Base-by-base conservation (phyloP, 1,140 invertebrate genomes). In the Heliconius hewitsoni region DNA sequence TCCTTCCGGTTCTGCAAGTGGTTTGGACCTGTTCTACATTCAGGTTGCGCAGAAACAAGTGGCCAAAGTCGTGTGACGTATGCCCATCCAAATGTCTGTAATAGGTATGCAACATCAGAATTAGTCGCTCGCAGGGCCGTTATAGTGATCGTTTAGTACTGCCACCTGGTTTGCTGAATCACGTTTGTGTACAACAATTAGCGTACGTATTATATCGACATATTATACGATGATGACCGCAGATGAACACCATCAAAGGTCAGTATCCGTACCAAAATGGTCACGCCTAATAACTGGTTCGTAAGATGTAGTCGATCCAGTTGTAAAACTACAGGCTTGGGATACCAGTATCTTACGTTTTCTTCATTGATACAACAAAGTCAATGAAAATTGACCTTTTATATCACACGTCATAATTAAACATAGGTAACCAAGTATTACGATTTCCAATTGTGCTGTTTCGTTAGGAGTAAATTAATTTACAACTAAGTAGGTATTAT, bases 231-330 rank as follows among this genome's bases (percentile, higher is more conserved):
- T 83, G 86, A 90, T 86, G 85, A 86, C 82, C 84, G 84, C 85
- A 88, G 83, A 81, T 90, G 85, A 85, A 88, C 90, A 90, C 87
- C 89, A 90, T 91, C 90, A 93, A 90, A 94, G 93, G 92, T 93
- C 93, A 94, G 91, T 92, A 93, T 94, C 89, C 91, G 91, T 91
- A 92, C 91, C 90, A 88, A 93, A 93, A 93, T 92, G 91, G 91
- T 93, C 91, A 93, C 93, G 91, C 93, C 93, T 94, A 94, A 94
- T 92, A 93, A 94, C 93, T 93, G 93, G 93, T 93, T 94, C 91
- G 91, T 90, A 90, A 91, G 84, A 91, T 91, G 93, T 91, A 93
- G 89, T 90, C 87, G 90, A 86, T 88, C 90, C 87, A 89, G 86
- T 91, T 89, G 89, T 93, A 91, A 92, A 93, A 90, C 93, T 90